Evolutionary conservation across 2,113 vertebrate genomes (phyloP).

Genomic region (Macaca fascicularis): DNA sequence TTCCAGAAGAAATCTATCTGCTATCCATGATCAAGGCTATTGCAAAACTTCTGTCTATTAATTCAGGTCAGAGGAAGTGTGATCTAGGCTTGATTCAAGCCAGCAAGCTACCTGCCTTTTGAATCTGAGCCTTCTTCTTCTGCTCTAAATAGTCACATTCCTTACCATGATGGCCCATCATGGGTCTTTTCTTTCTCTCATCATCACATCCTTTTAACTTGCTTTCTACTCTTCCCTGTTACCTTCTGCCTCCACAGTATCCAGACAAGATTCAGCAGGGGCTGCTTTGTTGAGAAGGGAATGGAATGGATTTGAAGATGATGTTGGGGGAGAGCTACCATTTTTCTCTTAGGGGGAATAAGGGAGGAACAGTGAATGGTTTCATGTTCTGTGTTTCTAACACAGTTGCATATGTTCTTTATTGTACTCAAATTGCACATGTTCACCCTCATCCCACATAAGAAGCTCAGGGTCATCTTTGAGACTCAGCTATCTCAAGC

Average conservation of each 20-base stretch:
- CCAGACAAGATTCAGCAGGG: neutral
- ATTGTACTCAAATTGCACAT: neutral
- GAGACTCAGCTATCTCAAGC: neutral
- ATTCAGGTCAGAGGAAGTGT: neutral
- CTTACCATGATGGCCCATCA: neutral
- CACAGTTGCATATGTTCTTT: neutral
- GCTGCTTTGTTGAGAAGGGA: neutral
- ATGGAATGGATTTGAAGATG: neutral
- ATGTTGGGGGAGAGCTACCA: neutral
- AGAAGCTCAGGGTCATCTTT: neutral
- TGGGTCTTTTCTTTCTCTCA: neutral
- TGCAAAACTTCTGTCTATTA: neutral
- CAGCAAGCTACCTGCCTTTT: neutral
- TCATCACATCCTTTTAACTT: neutral
- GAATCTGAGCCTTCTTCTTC: neutral
- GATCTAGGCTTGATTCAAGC: neutral
- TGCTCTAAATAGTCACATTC: neutral
- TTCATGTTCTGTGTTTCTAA: neutral
- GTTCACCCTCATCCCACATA: accelerated
- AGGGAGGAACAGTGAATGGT: neutral
- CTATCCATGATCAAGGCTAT: neutral
- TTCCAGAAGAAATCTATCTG: neutral
- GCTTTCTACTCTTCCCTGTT: neutral
- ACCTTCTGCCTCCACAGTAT: neutral
- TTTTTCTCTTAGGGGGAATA: neutral